These are phyloP conservation scores for Fratercula arctica DNA, from an alignment of 2,797 vertebrate genomes.

Conservation along the genomic window DNA sequence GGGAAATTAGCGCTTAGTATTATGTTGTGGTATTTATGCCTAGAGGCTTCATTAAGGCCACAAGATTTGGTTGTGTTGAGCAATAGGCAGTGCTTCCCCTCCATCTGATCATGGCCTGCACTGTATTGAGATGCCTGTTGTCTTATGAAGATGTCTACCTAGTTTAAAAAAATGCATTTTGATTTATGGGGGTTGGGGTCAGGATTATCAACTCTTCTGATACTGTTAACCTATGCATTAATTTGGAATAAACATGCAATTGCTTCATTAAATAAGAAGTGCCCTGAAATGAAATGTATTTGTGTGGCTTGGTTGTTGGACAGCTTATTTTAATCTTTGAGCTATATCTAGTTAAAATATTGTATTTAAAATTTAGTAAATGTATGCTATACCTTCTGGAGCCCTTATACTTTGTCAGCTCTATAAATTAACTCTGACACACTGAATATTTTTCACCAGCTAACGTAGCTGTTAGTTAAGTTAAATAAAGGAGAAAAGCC, in stretches of 20 bases:
- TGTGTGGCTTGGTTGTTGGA: slow-evolving; percentile 29
- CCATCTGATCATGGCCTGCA: not conserved
- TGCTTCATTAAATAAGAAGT: not conserved
- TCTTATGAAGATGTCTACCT: not conserved
- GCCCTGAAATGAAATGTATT: not conserved
- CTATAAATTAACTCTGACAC: slow-evolving; percentile 72
- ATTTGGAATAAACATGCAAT: not conserved
- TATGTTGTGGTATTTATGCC: not conserved
- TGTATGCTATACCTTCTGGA: slow-evolving; percentile 69
- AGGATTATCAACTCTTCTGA: not conserved
- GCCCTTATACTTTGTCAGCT: slow-evolving; percentile 69
- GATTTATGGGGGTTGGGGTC: not conserved
- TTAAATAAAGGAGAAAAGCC: slow-evolving; percentile 62
- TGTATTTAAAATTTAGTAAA: slow-evolving; percentile 68
- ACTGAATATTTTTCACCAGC: slow-evolving; percentile 67
- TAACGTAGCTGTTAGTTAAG: slow-evolving; percentile 60
- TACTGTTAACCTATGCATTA: not conserved
- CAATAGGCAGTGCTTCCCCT: not conserved
- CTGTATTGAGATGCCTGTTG: not conserved
- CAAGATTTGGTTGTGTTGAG: not conserved
- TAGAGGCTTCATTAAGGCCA: not conserved
- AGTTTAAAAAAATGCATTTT: not conserved
- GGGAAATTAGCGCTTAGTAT: not conserved
- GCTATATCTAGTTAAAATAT: slow-evolving; percentile 61
- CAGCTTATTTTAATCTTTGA: slow-evolving; percentile 48